Evolutionary conservation across 2,113 vertebrate genomes (phyloP), one percentile per base, ranked within the genome.

Genomic region (Hippocampus barbouri): DNA sequence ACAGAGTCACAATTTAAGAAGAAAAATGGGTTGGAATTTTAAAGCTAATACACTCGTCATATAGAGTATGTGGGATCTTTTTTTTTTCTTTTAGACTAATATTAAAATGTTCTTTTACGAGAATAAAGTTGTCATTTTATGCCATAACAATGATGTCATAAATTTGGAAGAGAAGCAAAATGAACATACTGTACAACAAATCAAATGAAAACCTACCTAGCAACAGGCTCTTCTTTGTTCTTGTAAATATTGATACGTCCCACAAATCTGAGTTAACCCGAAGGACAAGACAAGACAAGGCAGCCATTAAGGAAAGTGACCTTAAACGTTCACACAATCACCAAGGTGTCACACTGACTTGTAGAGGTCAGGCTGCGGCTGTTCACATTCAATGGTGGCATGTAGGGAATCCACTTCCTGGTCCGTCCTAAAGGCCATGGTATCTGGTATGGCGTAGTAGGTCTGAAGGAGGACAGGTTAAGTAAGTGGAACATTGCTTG

Each of bases 351-450:
- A 45, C 68, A 83, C 96, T 95, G 90, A 98, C 97, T 95, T 99
- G 93, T 99, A 99, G 85, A 98, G 96, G 90, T 99, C 97, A 41
- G 97, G 96, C 86, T 99, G 97, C 6, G 97, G 97, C 91, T 98
- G 97, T 92, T 98, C 96, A 88, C 97, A 99, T 94, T 99, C 97
- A 83, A 99, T 95, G 40, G 95, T 98, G 77, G 96, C 96, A 3
- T 96, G 95, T 12, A 99, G 83, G 3, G 92, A 90, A 63, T 96
- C 95, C 0, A 99, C 90, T 84, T 98, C 97, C 71, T 91, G 93
- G 76, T 97, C 97, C 4, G 90, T 94, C 72, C 91, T 94, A 92
- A 98, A 98, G 81, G 95, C 93, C 88, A 95, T 96, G 72, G 97
- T 99, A 86, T 99, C 97, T 84, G 94, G 96, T 86, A 98, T 93